phyloP scores from a whole-genome alignment of 2,113 vertebrate species.

The Phodopus roborovskii region DNA sequence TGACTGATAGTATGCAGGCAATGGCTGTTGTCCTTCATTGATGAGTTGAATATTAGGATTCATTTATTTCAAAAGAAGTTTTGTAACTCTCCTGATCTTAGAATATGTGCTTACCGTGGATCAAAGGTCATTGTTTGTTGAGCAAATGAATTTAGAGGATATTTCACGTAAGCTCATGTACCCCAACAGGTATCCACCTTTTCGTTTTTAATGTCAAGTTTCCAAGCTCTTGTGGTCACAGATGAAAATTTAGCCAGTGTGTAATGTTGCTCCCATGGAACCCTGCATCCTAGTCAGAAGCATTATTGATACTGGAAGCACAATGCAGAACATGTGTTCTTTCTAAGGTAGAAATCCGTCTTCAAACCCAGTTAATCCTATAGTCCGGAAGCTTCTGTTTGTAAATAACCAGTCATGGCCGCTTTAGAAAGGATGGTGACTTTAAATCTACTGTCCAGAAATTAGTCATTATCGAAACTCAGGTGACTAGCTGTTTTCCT shows the following conservation, averaged over 20 bases:
- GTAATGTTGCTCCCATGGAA: not conserved
- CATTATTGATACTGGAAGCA: not conserved
- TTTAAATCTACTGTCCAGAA: not conserved
- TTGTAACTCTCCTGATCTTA: not conserved
- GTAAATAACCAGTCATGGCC: not conserved
- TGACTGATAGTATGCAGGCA: not conserved
- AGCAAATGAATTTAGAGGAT: not conserved
- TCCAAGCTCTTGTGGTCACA: not conserved
- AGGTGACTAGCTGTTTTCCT: not conserved
- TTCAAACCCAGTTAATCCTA: not conserved
- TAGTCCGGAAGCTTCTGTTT: not conserved
- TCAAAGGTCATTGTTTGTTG: not conserved
- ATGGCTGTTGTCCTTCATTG: not conserved
- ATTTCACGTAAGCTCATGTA: not conserved
- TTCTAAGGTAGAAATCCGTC: not conserved
- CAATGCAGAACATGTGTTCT: not conserved
- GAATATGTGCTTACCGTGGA: not conserved
- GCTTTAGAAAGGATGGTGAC: not conserved
- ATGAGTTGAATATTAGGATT: not conserved
- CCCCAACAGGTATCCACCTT: too few species aligned
- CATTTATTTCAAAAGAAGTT: not conserved
- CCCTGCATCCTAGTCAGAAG: not conserved
- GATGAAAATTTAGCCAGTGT: not conserved
- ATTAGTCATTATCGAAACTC: not conserved
- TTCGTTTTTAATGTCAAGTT: not conserved